Evolutionary conservation across 37 sponge, comb jelly and placozoan species (phyloP), one percentile per base, ranked within the genome.

Genomic region (Petrosia ficiformis): DNA sequence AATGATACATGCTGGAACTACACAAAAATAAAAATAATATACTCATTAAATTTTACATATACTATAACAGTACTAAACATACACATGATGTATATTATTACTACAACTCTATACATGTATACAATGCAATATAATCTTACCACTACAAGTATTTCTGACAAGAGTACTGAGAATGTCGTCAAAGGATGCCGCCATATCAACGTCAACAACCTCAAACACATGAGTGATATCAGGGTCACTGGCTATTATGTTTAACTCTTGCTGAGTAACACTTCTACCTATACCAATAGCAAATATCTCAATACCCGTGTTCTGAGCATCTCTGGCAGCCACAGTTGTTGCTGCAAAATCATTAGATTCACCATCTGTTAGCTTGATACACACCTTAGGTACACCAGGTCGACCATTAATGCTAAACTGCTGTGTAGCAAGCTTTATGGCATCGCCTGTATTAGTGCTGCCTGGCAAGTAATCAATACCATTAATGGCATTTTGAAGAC

Each of bases 231-330:
- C 26, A 3, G 42, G 4, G 63, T 19, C 41, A 31, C 26, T n/a
- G 24, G 67, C 65, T 16, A 61, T 65, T 35, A 2, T 48, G 3
- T 28, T 24, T 19, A 76, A 39, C 40, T 76, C 67, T 11, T 37
- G 66, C 31, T 32, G 5, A 36, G 31, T 74, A 4, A 39, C 75
- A 58, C 33, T 35, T 14, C 14, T 8, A 4, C 57, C 75, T 34
- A 74, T 57, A 58, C 75, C 75, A 58, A 74, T 58, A 58, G 59
- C 57, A 44, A 74, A 74, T n/a, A 58, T 28, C 59, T 74, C 57
- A 11, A 74, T 54, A 3, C 75, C 75, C 54, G 16, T 19, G 36
- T 28, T 28, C 10, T 34, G 30, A 32, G 59, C 59, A 30, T 28
- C 56, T 29, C 25, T 19, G 4, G 75, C 29, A 19, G 54, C 54